Conservation (phyloP, 1,140 invertebrate genomes). For the Akabosia matsudoensis region DNA sequence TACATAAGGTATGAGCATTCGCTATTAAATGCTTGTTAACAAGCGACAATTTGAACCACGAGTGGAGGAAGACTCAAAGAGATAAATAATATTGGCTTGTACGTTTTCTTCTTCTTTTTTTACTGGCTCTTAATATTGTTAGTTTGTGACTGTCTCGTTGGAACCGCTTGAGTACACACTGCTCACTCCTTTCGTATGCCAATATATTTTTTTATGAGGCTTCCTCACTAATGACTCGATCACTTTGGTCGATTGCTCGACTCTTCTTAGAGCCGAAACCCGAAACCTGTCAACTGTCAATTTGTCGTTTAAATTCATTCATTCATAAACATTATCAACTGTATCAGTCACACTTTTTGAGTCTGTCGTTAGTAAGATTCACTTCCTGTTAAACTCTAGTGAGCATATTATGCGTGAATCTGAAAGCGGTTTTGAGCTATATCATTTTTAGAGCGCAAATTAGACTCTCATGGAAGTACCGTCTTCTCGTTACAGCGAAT, state of each 20-base stretch:
- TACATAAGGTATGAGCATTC: too few species aligned
- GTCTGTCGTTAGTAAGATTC: too few species aligned
- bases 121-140: neutral
- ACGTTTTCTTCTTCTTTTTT: conserved; percentile 6
- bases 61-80: too few species aligned
- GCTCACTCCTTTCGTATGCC: neutral
- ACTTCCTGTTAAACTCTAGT: too few species aligned
- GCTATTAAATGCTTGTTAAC: too few species aligned
- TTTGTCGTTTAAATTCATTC: conserved; percentile 3
- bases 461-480: too few species aligned
- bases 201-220: conserved; percentile 16
- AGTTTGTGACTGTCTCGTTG: neutral
- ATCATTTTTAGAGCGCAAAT: too few species aligned
- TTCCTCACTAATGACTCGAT: conserved; percentile 38
- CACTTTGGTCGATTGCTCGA: conserved; percentile 37
- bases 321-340: neutral
- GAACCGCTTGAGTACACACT: neutral
- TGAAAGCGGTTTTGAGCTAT: too few species aligned
- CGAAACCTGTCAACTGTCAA: conserved; percentile 21
- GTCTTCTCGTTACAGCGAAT: too few species aligned
- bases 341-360: too few species aligned
- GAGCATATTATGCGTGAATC: too few species aligned
- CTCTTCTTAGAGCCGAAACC: conserved; percentile 23
- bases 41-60: too few species aligned
- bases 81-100: neutral